Base-by-base conservation (phyloP, 2,888 invertebrate species). In the Isoperla grammatica region DNA sequence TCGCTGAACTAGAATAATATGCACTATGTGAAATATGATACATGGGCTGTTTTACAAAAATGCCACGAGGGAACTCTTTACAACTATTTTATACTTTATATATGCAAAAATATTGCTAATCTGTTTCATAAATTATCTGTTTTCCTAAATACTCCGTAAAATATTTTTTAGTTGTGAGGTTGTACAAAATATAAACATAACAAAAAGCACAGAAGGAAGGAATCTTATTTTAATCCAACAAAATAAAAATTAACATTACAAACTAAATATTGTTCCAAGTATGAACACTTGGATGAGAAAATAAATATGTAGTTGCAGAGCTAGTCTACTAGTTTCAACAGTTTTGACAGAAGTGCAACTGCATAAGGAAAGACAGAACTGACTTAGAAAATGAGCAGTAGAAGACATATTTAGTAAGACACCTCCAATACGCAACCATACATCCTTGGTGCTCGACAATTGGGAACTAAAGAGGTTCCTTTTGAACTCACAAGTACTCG, bases 1-100 rank as follows among this genome's bases (percentile, higher is more conserved):
- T 79, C 76, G 72, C 68, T 74, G 81, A 81, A 82, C 81, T 82
- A 81, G 37, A 53, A 53, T 79, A 75, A 74, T 74, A 76, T 74
- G 73, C 71, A 65, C 46, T 64, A 75, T 75, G 72, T 74, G 73
- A 73, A 74, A 50, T 76, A 77, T 76, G 73, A 76, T 76, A 77
- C 76, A 76, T 71, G 73, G 74, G 74, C 70, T 73, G 73, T 61
- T 63, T 61, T 63, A 63, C 63, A 63, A 63, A 62, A 63, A 61
- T 61, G 58, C 59, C 46, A 56, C 58, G 56, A 37, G 56, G 61
- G 63, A 59, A 62, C 60, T 56, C 57, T 57, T 61, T 61, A 61
- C 58, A 58, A 63, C 60, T 61, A 57, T 63, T 61, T 53, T 39
- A 39, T 53, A 56, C 53, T 45, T 57, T 63, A 63, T 63, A 75